phyloP scores from a whole-genome alignment of 2,797 vertebrate genomes.

The Cheirogaleus major region DNA sequence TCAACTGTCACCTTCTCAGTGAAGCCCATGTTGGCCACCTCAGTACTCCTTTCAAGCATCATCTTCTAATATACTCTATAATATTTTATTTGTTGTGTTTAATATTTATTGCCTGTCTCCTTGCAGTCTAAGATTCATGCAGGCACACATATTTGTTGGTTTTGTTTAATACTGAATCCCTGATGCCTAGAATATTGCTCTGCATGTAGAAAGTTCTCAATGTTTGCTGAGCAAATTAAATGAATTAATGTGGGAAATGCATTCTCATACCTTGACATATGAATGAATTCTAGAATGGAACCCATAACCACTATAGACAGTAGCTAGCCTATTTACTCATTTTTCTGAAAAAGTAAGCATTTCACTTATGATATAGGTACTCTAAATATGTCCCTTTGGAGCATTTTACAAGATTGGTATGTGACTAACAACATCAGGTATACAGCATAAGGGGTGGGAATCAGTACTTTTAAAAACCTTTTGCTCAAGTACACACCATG shows the following conservation, averaged over 20 bases:
- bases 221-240: constrained; percentile 6
- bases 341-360: constrained; percentile 47
- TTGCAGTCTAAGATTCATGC: background rate
- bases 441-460: background rate
- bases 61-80: background rate
- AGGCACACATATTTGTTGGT: background rate
- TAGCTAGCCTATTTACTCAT: background rate
- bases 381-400: background rate
- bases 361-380: background rate
- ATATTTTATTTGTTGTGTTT: background rate
- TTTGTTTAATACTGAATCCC: background rate
- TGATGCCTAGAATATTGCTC: background rate
- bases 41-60: background rate
- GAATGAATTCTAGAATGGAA: background rate
- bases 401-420: background rate
- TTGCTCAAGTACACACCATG: background rate
- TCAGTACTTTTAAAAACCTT: background rate
- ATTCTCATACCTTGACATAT: background rate
- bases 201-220: background rate
- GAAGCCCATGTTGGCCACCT: background rate
- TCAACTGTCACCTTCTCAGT: background rate
- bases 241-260: constrained; percentile 30
- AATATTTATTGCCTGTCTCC: background rate
- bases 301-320: background rate
- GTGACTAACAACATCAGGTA: background rate